Conservation (phyloP, 2,888 invertebrate species). For the Automeris io region DNA sequence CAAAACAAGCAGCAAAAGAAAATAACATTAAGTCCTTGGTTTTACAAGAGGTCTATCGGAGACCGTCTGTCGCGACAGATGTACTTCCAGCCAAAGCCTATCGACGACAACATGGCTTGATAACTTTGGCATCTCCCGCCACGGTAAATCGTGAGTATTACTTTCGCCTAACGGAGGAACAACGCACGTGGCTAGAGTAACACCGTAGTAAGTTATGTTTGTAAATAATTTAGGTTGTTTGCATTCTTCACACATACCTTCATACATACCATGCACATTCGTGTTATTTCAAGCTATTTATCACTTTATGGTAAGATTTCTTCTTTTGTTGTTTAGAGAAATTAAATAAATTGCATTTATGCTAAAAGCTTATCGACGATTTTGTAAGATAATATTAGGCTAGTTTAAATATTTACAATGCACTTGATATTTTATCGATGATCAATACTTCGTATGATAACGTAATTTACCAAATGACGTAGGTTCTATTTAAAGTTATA, state of each 20-base stretch:
- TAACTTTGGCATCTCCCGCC: slow-evolving; percentile 42
- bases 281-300: no score
- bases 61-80: slow-evolving; percentile 38
- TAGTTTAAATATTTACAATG: neutral
- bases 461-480: no score
- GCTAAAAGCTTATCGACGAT: neutral
- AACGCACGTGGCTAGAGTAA: neutral
- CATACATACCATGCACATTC: no score
- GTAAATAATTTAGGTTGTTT: no score
- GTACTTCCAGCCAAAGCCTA: slow-evolving; percentile 42
- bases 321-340: no score
- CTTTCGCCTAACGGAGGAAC: slow-evolving; percentile 7
- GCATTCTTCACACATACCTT: no score
- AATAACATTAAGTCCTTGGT: slow-evolving; percentile 11
- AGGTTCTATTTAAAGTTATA: no score
- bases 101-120: slow-evolving; percentile 26
- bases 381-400: neutral
- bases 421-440: neutral
- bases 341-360: no score
- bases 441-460: neutral
- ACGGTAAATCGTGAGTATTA: slow-evolving; percentile 19
- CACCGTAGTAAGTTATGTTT: neutral
- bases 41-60: slow-evolving; percentile 32
- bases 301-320: no score
- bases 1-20: slow-evolving; percentile 16